Conservation (phyloP, 2,888 invertebrate species). For the Yponomeuta malinellus region DNA sequence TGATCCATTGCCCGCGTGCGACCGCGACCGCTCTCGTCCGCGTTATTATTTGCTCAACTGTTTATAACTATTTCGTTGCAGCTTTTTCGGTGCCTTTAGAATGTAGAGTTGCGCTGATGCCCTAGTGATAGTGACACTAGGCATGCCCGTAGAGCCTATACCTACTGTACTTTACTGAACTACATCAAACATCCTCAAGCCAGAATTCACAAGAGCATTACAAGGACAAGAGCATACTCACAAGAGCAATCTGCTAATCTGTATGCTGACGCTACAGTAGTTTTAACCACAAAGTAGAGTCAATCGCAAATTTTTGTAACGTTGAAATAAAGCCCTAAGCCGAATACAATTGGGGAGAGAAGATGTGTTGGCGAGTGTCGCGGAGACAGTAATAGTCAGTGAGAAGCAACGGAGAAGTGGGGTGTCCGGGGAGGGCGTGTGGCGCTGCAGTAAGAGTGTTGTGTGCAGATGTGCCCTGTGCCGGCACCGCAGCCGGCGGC, state of each 20-base stretch:
- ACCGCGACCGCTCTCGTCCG: conserved; percentile 26
- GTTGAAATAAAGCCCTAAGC: background rate
- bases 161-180: background rate
- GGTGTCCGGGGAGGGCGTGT: conserved; percentile 51
- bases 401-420: conserved; percentile 73
- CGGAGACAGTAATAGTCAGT: conserved; percentile 27
- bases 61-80: conserved; percentile 58
- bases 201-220: background rate
- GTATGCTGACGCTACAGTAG: background rate
- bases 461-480: conserved; percentile 73
- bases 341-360: background rate
- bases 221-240: background rate
- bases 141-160: background rate
- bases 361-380: background rate
- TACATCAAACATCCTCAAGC: background rate
- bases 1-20: background rate
- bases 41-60: conserved; percentile 56
- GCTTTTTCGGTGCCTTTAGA: conserved; percentile 64
- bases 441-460: conserved; percentile 62
- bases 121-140: conserved; percentile 22
- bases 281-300: background rate
- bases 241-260: background rate
- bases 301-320: background rate
- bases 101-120: conserved; percentile 45
- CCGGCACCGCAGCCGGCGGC: conserved; percentile 59